These are phyloP conservation scores for Proisotoma minuta DNA, from an alignment of 2,888 invertebrate species.

Conservation along the genomic window DNA sequence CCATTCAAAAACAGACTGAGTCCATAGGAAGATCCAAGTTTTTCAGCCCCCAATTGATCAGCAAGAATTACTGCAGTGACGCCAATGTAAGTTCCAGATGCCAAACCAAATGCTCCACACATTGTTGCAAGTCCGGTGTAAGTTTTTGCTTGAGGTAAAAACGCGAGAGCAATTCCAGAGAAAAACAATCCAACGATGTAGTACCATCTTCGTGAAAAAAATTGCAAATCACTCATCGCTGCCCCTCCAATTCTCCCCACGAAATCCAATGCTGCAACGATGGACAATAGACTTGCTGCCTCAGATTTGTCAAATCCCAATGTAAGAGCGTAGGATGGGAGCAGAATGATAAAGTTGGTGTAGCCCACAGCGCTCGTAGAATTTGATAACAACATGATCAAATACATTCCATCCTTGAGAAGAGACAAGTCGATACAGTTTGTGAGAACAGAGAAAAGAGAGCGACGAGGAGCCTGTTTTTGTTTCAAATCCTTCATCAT, in stretches of 20 bases:
- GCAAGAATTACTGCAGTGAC: slow-evolving; percentile 84
- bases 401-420: slow-evolving; percentile 71
- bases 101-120: slow-evolving; percentile 72
- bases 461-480: slow-evolving; percentile 47
- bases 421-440: slow-evolving; percentile 71
- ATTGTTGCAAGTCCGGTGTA: slow-evolving; percentile 57
- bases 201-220: slow-evolving; percentile 69
- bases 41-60: slow-evolving; percentile 76
- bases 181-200: slow-evolving; percentile 72
- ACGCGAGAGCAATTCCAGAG: slow-evolving; percentile 68
- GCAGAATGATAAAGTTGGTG: slow-evolving; percentile 76
- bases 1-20: slow-evolving; percentile 81
- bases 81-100: slow-evolving; percentile 79
- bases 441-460: too few relatives aligned
- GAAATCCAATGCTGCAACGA: slow-evolving; percentile 73
- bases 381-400: slow-evolving; percentile 76
- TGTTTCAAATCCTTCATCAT: slow-evolving; percentile 46
- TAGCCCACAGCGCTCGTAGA: slow-evolving; percentile 81
- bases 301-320: slow-evolving; percentile 66
- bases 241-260: slow-evolving; percentile 81
- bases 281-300: slow-evolving; percentile 70
- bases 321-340: slow-evolving; percentile 70
- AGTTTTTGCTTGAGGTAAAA: slow-evolving; percentile 64
- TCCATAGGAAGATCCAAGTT: slow-evolving; percentile 79
- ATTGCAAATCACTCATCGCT: slow-evolving; percentile 70